Conservation (phyloP, 2,113 vertebrate species). For the Perca flavescens region DNA sequence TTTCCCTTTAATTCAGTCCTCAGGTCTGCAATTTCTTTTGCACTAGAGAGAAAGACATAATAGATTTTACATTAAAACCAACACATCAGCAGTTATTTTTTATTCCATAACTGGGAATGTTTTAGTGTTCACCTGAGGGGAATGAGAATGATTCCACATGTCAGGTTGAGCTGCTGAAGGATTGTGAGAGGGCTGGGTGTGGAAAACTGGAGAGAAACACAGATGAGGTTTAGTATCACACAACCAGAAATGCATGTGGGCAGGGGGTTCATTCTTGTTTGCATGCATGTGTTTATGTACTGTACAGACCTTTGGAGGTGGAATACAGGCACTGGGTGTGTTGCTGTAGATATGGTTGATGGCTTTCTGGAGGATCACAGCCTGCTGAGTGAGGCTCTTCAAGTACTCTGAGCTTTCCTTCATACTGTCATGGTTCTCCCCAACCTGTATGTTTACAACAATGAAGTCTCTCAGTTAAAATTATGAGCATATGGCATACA, state of each 20-base stretch:
- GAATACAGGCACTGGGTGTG: conserved; percentile 86
- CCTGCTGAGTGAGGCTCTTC: conserved; percentile 94
- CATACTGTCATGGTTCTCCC: conserved; percentile 91
- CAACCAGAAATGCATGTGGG: background rate
- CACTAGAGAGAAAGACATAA: conserved; percentile 77
- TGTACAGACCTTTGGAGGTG: conserved; percentile 87
- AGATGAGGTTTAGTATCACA: background rate
- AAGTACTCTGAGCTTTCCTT: conserved; percentile 94
- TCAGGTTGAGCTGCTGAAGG: conserved; percentile 93
- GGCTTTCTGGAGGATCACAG: conserved; percentile 92
- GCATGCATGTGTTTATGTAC: background rate
- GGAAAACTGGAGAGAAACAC: conserved; percentile 84
- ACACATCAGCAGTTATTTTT: background rate
- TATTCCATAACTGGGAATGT: background rate
- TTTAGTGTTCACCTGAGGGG: conserved; percentile 87
- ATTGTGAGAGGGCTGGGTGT: conserved; percentile 89
- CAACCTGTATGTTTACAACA: conserved; percentile 82
- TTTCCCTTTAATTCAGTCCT: conserved; percentile 81
- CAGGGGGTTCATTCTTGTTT: background rate
- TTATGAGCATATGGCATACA: background rate
- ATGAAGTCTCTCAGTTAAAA: conserved; percentile 8
- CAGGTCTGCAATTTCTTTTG: conserved; percentile 90
- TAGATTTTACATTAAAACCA: background rate
- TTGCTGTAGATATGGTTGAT: conserved; percentile 94
- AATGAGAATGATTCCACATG: conserved; percentile 93